Evolutionary conservation across 1,140 invertebrate species (phyloP), one percentile per base, ranked within the genome.

Genomic region (Orchestia grillus): DNA sequence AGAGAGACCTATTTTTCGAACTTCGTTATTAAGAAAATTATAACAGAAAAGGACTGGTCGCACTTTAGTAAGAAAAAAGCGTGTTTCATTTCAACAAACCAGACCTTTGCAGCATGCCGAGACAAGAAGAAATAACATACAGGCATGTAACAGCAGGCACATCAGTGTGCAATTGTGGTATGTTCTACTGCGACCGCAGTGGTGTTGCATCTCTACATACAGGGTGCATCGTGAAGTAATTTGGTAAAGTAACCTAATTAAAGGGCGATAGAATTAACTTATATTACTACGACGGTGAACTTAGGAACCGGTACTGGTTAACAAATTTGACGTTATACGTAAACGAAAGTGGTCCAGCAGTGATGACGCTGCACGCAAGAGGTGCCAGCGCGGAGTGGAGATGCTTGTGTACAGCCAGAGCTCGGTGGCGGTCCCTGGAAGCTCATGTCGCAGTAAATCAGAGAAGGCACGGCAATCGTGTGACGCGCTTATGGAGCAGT

Each of bases 391-490:
- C n/a, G n/a, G n/a, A n/a, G 47, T 53, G 47, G 47, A 8, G 62
- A 36, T 77, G 62, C 62, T 77, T 77, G 62, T 23, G 62, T 77
- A 28, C 62, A 36, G 11, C 62, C 11, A 77, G 62, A 77, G 62
- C 15, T 15, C 15, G 62, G 15, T 15, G 62, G 62, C 88, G 88
- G 36, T 36, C 43, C 88, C 15, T 4, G 88, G 42, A 41, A 42
- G 88, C n/a, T 42, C 36, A 44, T 36, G 88, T 44, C 11, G 88
- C 88, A 90, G 88, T 90, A 90, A 90, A 90, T 90, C 88, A 90
- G 88, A 44, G 43, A 42, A 42, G 88, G 88, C 88, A 90, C 4
- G 88, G 11, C 88, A 41, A 42, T 90, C 88, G 43, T 90, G 88
- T 44, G 88, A 90, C n/a, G 88, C 43, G 41, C n/a, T 90, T 90